Base-by-base conservation (phyloP, 2,113 vertebrate genomes). In the Prunella fulvescens region DNA sequence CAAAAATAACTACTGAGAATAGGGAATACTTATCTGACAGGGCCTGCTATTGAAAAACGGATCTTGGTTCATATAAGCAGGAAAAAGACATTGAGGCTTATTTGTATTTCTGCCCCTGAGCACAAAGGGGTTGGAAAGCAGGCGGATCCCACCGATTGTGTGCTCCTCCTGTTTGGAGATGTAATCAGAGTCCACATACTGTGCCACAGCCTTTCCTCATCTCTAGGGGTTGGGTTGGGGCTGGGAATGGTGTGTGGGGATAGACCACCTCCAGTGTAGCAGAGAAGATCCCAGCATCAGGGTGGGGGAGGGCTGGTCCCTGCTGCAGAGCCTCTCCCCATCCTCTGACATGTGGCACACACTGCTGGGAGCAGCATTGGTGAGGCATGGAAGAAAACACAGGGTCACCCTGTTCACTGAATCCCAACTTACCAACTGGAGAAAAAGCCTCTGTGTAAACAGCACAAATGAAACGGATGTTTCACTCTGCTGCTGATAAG, bases 91-190 rank as follows among this genome's bases (percentile, higher is more conserved):
- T 56, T 88, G 85, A 95, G 82, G 47, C 90, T 93, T 95, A 97
- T 96, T 97, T 96, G 94, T 96, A 73, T 95, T 97, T 90, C 92
- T 96, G 90, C 81, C 67, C 54, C 79, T 81, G 85, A 94, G 94
- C 92, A 96, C 92, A 96, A 97, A 97, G 78, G 81, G 89, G 87
- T 81, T 79, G 77, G 91, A 93, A 95, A 95, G 96, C 84, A 95
- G 94, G 93, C 94, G 79, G 84, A 67, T 95, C 94, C 81, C 62
- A 82, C 50, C 7, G 9, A 96, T 88, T 95, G 94, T 96, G 86
- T 91, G 93, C 50, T 97, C 78, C 95, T 96, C 50, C 92, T 95
- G 87, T 93, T 94, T 94, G 92, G 85, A 96, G 95, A 95, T 95
- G 90, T 96, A 95, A 96, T 96, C 95, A 35, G 74, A 44, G 0